Base-by-base conservation (phyloP, 2,888 invertebrate species). In the Rhingia rostrata region DNA sequence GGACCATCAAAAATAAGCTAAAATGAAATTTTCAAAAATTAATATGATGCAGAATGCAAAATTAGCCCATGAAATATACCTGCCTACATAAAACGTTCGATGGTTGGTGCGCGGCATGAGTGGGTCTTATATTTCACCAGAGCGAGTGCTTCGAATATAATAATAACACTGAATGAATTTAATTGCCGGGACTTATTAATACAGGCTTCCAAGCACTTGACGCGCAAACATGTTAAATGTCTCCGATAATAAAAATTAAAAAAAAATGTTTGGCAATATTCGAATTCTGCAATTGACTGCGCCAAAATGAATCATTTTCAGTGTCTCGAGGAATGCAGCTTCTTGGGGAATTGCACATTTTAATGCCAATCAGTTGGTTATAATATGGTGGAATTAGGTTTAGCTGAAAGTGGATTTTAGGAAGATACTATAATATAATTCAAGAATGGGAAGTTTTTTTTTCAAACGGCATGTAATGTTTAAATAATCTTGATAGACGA, bases 11-110 rank as follows among this genome's bases (percentile, higher is more conserved):
- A 69, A 73, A 56, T 47, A 51, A 39, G 43, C 7, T 41, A 49
- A 75, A 69, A 61, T 49, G 6, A 35, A 22, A 45, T 63, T 47
- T 56, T 22, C 6, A 49, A 58, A 35, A 70, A 35, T 51, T 58
- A 54, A 72, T 37, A 47, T 49, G 67, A 74, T 83, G 73, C 73
- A 79, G 49, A 77, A 77, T 82, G 49, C 66, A 72, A 75, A 82
- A 70, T 72, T 43, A 79, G 69, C 73, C 7, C 54, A 49, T 22
- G 39, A 49, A 41, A 10, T 7, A 30, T 14, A n/a, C 6, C 22
- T 22, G 22, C 22, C 22, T 22, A 22, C 22, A 22, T 22, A 22
- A 4, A 30, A n/a, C 35, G 10, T 14, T 10, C 14, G 45, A 33
- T 22, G 22, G 63, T 30, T 49, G 64, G 14, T 51, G 53, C 51